Percentiles rank a stretch among this genome's conserved stretches.
Conservation (phyloP, 2,113 vertebrate genomes). For the Emydocephalus ijimae region DNA sequence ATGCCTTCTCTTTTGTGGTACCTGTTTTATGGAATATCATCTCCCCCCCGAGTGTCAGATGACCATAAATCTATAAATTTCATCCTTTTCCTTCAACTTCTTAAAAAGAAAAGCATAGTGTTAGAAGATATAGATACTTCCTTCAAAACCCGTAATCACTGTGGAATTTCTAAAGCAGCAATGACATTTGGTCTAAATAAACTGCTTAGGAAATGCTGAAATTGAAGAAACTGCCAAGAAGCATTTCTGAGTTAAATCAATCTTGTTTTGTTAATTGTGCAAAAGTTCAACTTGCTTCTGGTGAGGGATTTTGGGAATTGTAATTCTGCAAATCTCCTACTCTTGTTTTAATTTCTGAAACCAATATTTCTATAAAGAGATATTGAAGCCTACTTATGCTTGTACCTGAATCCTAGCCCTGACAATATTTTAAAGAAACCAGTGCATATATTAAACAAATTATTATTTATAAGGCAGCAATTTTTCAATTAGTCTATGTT, state of each 20-base stretch:
- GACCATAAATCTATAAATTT: background rate
- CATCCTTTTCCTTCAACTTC: background rate
- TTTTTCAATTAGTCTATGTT: background rate
- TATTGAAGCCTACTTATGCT: background rate
- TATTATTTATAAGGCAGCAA: background rate
- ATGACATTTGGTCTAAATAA: background rate
- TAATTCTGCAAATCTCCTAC: background rate
- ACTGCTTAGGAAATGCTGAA: background rate
- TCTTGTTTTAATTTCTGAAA: background rate
- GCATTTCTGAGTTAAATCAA: background rate
- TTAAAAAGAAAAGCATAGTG: background rate
- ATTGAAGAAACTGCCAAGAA: background rate
- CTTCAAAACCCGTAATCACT: background rate
- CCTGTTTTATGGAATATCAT: background rate
- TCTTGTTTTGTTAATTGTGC: background rate
- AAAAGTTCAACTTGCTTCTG: background rate
- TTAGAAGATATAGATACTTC: background rate
- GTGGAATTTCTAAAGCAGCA: background rate
- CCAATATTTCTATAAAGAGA: background rate
- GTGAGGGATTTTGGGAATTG: background rate
- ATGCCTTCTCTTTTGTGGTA: background rate
- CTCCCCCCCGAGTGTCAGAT: background rate
- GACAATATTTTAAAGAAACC: background rate
- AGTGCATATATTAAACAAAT: background rate
- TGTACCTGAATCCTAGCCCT: background rate